These are phyloP conservation scores for Lepilemur ruficaudatus DNA, from an alignment of 2,797 vertebrate genomes.

Conservation along the genomic window DNA sequence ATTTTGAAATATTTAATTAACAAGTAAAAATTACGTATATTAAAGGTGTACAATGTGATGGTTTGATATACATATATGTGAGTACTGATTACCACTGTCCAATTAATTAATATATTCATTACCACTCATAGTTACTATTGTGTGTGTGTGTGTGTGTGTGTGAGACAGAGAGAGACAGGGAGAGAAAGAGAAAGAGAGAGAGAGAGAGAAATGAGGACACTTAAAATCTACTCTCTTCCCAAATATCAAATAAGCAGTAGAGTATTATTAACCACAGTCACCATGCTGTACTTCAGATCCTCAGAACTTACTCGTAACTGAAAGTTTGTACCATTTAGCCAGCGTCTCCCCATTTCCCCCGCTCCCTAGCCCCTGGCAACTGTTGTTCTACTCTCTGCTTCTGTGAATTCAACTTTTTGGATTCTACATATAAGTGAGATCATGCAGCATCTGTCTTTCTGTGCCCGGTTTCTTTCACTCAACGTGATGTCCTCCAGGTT, in stretches of 20 bases:
- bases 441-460: background rate
- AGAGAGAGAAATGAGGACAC: background rate
- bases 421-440: background rate
- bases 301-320: background rate
- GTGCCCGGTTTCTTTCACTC: background rate
- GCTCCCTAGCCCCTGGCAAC: background rate
- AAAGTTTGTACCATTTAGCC: background rate
- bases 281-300: background rate
- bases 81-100: background rate
- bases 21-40: background rate
- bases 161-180: background rate
- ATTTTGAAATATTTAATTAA: background rate
- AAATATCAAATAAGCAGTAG: background rate
- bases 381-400: background rate
- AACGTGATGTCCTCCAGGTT: background rate
- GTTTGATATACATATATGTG: background rate
- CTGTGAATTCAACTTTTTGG: background rate
- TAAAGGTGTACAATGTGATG: background rate
- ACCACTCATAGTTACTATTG: background rate
- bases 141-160: too few relatives aligned
- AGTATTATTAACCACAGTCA: background rate
- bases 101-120: background rate
- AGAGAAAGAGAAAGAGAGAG: background rate
- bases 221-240: background rate
- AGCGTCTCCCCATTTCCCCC: background rate